Evolutionary conservation across 2,888 invertebrate genomes (phyloP), one percentile per base, ranked within the genome.

Genomic region (Agapostemon virescens): DNA sequence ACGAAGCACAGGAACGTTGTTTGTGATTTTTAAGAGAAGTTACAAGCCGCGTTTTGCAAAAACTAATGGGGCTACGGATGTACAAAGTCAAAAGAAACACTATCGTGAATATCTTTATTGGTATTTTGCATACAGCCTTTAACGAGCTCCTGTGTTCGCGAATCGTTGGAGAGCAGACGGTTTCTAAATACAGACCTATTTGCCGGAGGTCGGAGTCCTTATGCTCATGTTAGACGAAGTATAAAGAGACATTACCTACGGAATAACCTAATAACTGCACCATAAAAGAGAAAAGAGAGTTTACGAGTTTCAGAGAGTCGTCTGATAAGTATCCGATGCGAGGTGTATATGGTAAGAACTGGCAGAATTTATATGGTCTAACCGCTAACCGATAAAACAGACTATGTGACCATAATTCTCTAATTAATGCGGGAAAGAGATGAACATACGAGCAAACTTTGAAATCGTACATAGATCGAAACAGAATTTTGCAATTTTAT

Each of bases 211-310:
- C 58, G 30, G 2, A 30, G 6, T 30, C 30, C 30, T 58, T 30
- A 30, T 58, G 58, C 17, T 17, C 58, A 17, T 30, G 58, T 58
- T 58, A 17, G 17, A 2, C 30, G 40, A 42, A 67, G 42, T 42
- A 30, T 42, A 30, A 40, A 67, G 42, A 26, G 42, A 30, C 42
- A 42, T 67, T 67, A 67, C 42, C 20, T 42, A 33, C n/a, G 33
- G 30, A 70, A 61, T 70, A 70, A 61, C 15, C 30, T n/a, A 64
- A 72, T 72, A 36, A 64, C 42, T n/a, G 20, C 45, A 64, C 26
- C 49, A 23, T 36, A 64, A 49, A 63, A 33, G 71, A 36, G 63
- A 64, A 49, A 64, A 49, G 33, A 26, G 23, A 71, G 36, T 58
- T 58, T 58, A 58, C 58, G 58, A 58, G 58, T 30, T 58, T 30